Percentiles rank a stretch among this genome's conserved stretches.
phyloP scores from a whole-genome alignment of 2,888 invertebrate species.

The Himalopsyche japonica region DNA sequence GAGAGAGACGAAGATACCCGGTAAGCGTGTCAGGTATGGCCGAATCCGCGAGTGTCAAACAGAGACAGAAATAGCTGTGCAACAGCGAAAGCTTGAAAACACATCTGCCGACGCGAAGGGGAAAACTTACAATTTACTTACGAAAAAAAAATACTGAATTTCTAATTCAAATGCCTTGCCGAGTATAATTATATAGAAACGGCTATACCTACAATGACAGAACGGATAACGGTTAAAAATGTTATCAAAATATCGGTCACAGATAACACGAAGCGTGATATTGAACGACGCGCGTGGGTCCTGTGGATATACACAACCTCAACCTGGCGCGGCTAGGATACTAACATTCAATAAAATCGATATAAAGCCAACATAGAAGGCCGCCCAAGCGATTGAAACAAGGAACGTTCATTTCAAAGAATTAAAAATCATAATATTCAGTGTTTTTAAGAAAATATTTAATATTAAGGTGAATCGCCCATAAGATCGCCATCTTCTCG shows the following conservation, averaged over 20 bases:
- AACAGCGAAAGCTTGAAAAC: constrained; percentile 3
- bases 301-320: constrained; percentile 24
- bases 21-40: neutral
- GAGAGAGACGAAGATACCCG: neutral
- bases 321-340: neutral
- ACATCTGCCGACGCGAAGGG: constrained; percentile 29
- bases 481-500: constrained; percentile 23
- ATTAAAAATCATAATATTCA: too few relatives aligned
- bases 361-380: neutral
- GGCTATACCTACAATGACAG: neutral
- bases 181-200: neutral
- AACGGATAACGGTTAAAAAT: neutral
- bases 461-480: neutral
- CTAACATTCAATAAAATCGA: neutral
- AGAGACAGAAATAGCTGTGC: constrained; percentile 19
- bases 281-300: constrained; percentile 30
- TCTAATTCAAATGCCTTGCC: neutral
- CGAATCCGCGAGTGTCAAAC: constrained; percentile 3
- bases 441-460: too few relatives aligned
- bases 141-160: neutral
- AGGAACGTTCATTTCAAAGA: too few relatives aligned
- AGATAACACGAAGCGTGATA: constrained; percentile 18
- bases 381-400: neutral
- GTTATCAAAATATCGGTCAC: constrained; percentile 13
- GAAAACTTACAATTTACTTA: neutral